phyloP scores from a whole-genome alignment of 2,113 vertebrate genomes.

The Bos indicus region DNA sequence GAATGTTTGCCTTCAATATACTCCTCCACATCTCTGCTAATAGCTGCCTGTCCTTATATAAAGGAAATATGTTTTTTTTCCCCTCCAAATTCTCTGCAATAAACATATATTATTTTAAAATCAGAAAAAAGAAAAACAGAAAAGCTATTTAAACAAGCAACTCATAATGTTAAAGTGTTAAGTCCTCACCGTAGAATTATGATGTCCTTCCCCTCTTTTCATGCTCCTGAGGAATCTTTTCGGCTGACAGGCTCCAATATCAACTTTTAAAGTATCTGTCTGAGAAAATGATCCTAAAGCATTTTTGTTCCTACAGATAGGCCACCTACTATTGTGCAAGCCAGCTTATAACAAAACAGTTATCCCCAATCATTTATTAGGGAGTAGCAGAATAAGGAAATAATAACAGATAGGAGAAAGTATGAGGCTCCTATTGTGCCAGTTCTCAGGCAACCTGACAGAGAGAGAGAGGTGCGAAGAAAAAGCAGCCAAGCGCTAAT shows the following conservation, averaged over 20 bases:
- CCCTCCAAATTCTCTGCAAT: not conserved
- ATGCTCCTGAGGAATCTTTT: not conserved
- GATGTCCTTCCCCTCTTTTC: not conserved
- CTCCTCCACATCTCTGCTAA: not conserved
- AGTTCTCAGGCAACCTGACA: not conserved
- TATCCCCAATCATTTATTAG: not conserved
- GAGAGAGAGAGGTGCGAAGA: not conserved
- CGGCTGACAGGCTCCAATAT: not conserved
- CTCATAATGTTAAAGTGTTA: not conserved
- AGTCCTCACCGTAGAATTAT: not conserved
- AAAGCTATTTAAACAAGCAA: not conserved
- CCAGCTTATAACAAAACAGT: not conserved
- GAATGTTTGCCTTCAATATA: slow-evolving; percentile 40
- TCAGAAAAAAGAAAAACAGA: not conserved
- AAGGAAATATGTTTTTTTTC: not conserved
- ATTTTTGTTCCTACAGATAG: not conserved
- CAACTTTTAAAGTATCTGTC: not conserved
- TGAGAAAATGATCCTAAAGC: not conserved
- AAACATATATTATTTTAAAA: not conserved
- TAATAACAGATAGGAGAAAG: not conserved
- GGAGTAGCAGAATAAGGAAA: not conserved
- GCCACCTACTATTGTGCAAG: not conserved
- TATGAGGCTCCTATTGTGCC: not conserved
- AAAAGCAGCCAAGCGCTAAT: not conserved
- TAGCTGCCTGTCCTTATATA: not conserved